Conservation (phyloP, 23 tunicate species). For the Styela clava region DNA sequence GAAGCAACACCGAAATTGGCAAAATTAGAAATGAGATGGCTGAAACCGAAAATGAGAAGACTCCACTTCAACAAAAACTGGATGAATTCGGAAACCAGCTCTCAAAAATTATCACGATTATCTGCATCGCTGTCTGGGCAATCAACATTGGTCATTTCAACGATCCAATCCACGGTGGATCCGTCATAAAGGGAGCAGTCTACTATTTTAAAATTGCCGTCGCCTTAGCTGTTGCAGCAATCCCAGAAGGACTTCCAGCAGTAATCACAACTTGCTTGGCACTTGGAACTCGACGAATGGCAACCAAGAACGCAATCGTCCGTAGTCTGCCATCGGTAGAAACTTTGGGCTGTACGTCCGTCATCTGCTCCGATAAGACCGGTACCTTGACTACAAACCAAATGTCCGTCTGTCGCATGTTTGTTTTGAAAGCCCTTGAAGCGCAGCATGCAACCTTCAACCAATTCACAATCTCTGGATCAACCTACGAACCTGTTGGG, state of each 20-base stretch:
- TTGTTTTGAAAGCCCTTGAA: slow-evolving; percentile 24
- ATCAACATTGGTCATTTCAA: slow-evolving; percentile 99
- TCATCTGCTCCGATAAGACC: slow-evolving; percentile 99
- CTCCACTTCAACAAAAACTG: slow-evolving; percentile 86
- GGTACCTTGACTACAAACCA: slow-evolving; percentile 99
- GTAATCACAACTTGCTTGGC: slow-evolving; percentile 99
- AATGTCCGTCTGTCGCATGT: slow-evolving; percentile 89
- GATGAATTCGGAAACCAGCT: slow-evolving; percentile 97
- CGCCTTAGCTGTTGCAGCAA: slow-evolving; percentile 98
- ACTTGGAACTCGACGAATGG: slow-evolving; percentile 99
- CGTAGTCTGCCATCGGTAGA: slow-evolving; percentile 96
- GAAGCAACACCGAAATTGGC: slow-evolving; percentile 94
- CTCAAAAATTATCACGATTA: slow-evolving; percentile 83
- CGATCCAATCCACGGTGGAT: slow-evolving; percentile 99
- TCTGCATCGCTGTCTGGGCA: slow-evolving; percentile 99
- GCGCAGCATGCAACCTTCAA: slow-evolving; percentile 41
- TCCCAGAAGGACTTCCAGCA: slow-evolving; percentile 99
- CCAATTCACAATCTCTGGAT: slow-evolving; percentile 87
- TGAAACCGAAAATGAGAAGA: slow-evolving; percentile 94
- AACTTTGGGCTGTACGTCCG: slow-evolving; percentile 99
- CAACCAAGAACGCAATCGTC: slow-evolving; percentile 99
- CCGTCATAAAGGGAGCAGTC: slow-evolving; percentile 96
- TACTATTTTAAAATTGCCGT: slow-evolving; percentile 99
- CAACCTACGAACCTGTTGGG: slow-evolving; percentile 97
- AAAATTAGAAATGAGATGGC: slow-evolving; percentile 99